Evolutionary conservation across 2,888 invertebrate species (phyloP), one percentile per base, ranked within the genome.

Genomic region (Mythimna lalbum): DNA sequence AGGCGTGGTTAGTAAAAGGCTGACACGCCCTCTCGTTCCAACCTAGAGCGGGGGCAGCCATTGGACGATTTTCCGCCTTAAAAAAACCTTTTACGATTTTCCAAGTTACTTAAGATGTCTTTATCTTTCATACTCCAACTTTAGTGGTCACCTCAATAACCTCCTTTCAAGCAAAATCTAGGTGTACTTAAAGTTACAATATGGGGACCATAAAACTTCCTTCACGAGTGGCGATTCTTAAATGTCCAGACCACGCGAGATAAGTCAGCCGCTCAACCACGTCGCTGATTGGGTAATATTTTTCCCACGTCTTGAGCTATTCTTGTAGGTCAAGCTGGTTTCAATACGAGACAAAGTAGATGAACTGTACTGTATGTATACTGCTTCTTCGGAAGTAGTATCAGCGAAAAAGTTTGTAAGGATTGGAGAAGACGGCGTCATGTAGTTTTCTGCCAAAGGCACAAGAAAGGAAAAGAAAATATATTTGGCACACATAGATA

Each of bases 201-300:
- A n/a, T 33, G 33, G 33, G n/a, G n/a, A n/a, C 5, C 4, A 12
- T 33, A 33, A 31, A 56, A n/a, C 31, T n/a, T 56, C 19, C 2
- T 31, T 55, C 33, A 56, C 55, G 9, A 33, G 55, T 19, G 33
- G 55, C n/a, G n/a, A 56, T 56, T 56, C 27, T 52, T 67, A 63
- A 27, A 27, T 27, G 21, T 63, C 17, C 17, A 5, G 17, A 27
- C 9, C 50, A 27, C 27, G 0, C 27, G 68, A 33, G 19, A 4
- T 63, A 67, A 52, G 27, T 50, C 62, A 36, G 36, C 3, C 12
- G n/a, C 5, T 17, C 27, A 14, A 39, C 27, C 36, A 27, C 12
- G 36, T 17, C 12, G 36, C 36, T 21, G 50, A 63, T 52, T 67
- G n/a, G n/a, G 27, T 27, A 27, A 52, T 67, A 63, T 52, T 21